Base-by-base conservation (phyloP, 2,888 invertebrate genomes). In the Choristoneura rosaceana region DNA sequence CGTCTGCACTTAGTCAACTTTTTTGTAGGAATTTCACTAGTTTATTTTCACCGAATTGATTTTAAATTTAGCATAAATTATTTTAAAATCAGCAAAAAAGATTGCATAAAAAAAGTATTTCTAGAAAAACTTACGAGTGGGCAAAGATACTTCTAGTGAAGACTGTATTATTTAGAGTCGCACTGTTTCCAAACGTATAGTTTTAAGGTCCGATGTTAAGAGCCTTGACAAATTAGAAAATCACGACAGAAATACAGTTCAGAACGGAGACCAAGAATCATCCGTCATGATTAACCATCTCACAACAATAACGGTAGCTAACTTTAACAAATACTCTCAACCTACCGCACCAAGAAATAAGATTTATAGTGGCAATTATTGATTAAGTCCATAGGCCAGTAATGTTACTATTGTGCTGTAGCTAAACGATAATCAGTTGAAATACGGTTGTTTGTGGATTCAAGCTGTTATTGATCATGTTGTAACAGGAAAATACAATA, bases 221-320 rank as follows among this genome's bases (percentile, higher is more conserved):
- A 4, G 12, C 34, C 34, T n/a, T 34, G 59, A 59, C 59, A 59
- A 59, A 61, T 61, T 50, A 33, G 9, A 7, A n/a, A 38, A 64
- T 47, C 50, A 47, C 34, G 50, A 50, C 64, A 50, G 76, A 75
- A 77, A 71, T 73, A 75, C 74, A 73, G 74, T 76, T 76, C 77
- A 81, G 80, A 80, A 78, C 75, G 78, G 80, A 79, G 77, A 75
- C 74, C 70, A 75, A 74, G 76, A 77, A 76, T 76, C 83, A 88
- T 87, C 86, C 82, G 84, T 88, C 87, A 88, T 81, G 87, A 87
- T 87, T 85, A 82, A 81, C 81, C 80, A 87, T 86, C 86, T 82
- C 76, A 73, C 74, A 67, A 67, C 76, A 74, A 71, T 86, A 87
- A 85, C 87, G 84, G 87, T 79, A 82, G 84, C 80, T 67, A 34